Percentiles rank a stretch among this genome's conserved stretches.
Conservation (phyloP, 2,797 vertebrate genomes). For the Sebastes diaconus region DNA sequence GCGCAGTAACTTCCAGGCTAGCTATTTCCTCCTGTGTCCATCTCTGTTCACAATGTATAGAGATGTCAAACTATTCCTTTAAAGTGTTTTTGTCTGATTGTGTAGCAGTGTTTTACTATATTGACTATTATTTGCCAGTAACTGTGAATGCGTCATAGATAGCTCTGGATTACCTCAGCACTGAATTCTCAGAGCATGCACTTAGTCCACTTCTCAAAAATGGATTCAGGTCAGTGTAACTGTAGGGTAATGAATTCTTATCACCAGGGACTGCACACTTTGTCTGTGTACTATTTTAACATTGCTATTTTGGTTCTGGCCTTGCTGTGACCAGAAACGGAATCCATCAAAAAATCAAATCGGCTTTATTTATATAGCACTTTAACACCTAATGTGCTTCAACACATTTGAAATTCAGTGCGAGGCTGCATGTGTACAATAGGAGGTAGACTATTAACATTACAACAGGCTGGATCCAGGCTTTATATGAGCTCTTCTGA, state of each 20-base stretch:
- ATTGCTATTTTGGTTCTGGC: slow-evolving; percentile 25
- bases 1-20: too few species aligned
- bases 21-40: too few species aligned
- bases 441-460: slow-evolving; percentile 47
- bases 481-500: slow-evolving; percentile 24
- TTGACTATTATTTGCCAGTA: neutral
- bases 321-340: slow-evolving; percentile 11
- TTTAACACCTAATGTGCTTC: slow-evolving; percentile 3
- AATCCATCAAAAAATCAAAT: slow-evolving; percentile 12
- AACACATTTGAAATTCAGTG: slow-evolving; percentile 27
- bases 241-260: slow-evolving; percentile 25
- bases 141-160: neutral
- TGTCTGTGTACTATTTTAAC: slow-evolving; percentile 38
- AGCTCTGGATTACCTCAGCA: neutral
- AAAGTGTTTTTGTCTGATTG: neutral
- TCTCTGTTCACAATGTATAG: too few species aligned
- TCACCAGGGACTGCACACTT: slow-evolving; percentile 5
- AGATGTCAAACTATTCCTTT: neutral
- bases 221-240: slow-evolving; percentile 27
- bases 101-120: neutral
- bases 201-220: slow-evolving; percentile 35
- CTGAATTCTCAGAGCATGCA: neutral
- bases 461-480: slow-evolving; percentile 24
- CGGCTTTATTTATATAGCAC: neutral
- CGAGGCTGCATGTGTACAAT: slow-evolving; percentile 5